A percentile compares a stretch with the other conserved stretches of the same genome.
Conservation (phyloP, 2,888 invertebrate genomes). For the Ophion ventricosus region DNA sequence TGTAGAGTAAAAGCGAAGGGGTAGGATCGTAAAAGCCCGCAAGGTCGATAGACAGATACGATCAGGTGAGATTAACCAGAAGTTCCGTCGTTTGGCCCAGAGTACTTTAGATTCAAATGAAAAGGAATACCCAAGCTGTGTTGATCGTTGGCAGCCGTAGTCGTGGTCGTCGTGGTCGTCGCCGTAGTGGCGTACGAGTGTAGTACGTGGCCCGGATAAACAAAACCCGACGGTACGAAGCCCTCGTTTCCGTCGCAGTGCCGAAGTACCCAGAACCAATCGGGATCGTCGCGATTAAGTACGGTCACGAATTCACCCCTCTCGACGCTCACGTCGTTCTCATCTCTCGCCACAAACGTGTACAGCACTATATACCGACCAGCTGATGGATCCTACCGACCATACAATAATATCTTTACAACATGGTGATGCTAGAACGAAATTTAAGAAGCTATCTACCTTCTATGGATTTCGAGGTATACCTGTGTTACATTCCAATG, state of each 20-base stretch:
- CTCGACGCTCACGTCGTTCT: slow-evolving; percentile 97
- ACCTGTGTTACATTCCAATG: neutral
- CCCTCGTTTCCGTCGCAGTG: slow-evolving; percentile 95
- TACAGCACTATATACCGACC: slow-evolving; percentile 96
- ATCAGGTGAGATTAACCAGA: neutral
- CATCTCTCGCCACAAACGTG: slow-evolving; percentile 96
- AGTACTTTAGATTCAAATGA: neutral
- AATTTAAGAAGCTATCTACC: neutral
- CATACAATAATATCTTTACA: neutral
- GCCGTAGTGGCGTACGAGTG: slow-evolving; percentile 81
- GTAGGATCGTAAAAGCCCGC: neutral
- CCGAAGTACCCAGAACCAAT: slow-evolving; percentile 98
- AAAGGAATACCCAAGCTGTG: slow-evolving; percentile 77
- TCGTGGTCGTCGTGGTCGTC: slow-evolving; percentile 78
- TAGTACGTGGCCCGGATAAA: slow-evolving; percentile 89
- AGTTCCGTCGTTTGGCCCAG: neutral
- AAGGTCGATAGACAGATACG: neutral
- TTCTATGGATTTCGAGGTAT: neutral
- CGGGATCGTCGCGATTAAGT: slow-evolving; percentile 96
- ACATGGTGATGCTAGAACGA: neutral
- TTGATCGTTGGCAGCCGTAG: slow-evolving; percentile 76
- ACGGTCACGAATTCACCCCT: slow-evolving; percentile 98
- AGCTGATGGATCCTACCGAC: slow-evolving; percentile 89
- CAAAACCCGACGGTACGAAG: slow-evolving; percentile 97
- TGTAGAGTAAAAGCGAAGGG: too few species aligned